phyloP scores from a whole-genome alignment of 23 tunicate species.

The Halocynthia aurantium region DNA sequence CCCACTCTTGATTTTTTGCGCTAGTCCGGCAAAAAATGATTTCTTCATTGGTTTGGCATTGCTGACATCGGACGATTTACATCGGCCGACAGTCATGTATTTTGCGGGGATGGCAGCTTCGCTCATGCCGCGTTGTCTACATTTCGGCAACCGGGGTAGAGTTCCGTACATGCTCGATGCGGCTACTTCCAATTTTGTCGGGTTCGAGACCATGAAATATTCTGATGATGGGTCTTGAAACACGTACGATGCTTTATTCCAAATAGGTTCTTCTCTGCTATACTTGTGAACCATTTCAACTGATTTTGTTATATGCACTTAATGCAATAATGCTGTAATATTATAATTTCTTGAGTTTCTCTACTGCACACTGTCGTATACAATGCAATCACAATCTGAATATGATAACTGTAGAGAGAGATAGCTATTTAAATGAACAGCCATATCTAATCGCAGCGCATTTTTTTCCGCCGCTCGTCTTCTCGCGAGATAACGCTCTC shows the following conservation, averaged over 20 bases:
- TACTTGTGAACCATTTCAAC: too few species aligned
- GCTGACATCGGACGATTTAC: background rate
- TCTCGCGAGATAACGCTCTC: too few species aligned
- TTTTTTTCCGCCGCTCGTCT: too few species aligned
- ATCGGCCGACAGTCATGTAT: constrained; percentile 2
- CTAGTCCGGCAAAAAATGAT: constrained; percentile 25
- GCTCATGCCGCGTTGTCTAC: constrained; percentile 17
- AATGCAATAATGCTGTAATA: too few species aligned
- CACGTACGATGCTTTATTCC: background rate
- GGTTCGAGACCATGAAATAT: constrained; percentile 16
- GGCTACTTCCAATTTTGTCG: constrained; percentile 19
- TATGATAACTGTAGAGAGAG: too few species aligned
- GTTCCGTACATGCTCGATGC: constrained; percentile 32
- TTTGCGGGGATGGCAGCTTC: constrained; percentile 20
- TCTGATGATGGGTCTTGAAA: constrained; percentile 2
- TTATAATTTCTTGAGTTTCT: too few species aligned
- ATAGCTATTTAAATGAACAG: too few species aligned
- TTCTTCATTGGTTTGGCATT: constrained; percentile 13
- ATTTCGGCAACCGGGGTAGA: constrained; percentile 19
- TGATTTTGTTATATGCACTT: too few species aligned
- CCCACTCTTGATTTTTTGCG: constrained; percentile 5
- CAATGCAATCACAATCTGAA: too few species aligned
- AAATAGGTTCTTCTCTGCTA: too few species aligned
- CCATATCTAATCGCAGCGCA: too few species aligned
- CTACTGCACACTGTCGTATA: too few species aligned